Base-by-base conservation (phyloP, 2,888 invertebrate genomes). In the Heliconius erato region DNA sequence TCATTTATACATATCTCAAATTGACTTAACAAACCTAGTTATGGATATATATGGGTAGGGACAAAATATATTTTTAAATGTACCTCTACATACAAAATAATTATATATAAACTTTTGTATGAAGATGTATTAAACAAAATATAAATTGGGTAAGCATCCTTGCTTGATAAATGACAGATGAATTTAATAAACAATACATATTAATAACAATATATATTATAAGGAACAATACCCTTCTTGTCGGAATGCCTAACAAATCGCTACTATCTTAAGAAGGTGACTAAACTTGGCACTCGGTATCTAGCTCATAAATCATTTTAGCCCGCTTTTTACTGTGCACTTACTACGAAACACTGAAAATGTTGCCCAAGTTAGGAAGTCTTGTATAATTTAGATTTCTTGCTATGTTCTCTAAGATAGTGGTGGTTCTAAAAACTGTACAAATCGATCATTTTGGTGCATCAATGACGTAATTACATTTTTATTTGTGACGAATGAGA, bases 281-380 rank as follows among this genome's bases (percentile, higher is more conserved):
- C 72, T 74, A 80, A 74, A 74, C 79, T 74, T 65, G 71, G 72
- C 79, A 65, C 40, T 59, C 74, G 44, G 65, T 80, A 65, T 74
- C 65, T 80, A 65, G 63, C 63, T 44, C 65, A 80, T 80, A 80
- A 80, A 72, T 80, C 79, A 80, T 74, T 76, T 76, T 40, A 59
- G 49, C 74, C 23, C 65, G 65, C 74, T 80, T 80, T 80, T 80
- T 80, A 74, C 65, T 65, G 26, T 28, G 28, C 32, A 63, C 32
- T 65, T 80, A 63, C 74, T 65, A n/a, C 16, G 63, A 59, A 76
- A 76, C 76, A 76, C 16, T 76, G 63, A 59, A 76, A 14, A 76
- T 63, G 26, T 11, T 76, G 1, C 63, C 14, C 19, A 76, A 76
- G 76, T 76, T 26, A 63, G n/a, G 2, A 63, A 16, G 9, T 35